These are phyloP conservation scores for Brachynemurus nebulosus DNA, from an alignment of 2,888 invertebrate species.

Conservation along the genomic window DNA sequence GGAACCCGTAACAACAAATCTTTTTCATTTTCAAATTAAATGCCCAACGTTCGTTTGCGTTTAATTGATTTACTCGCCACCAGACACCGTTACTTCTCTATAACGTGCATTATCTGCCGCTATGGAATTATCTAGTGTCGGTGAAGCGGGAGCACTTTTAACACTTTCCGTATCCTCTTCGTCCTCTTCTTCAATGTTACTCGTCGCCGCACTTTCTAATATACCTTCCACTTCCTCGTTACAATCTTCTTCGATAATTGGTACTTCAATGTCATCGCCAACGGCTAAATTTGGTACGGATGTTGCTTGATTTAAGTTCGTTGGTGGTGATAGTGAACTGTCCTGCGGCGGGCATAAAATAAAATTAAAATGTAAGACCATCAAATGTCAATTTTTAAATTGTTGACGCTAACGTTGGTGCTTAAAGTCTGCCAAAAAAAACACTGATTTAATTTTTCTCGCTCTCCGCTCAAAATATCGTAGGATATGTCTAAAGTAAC, in stretches of 20 bases:
- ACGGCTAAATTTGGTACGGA: slow-evolving; percentile 9
- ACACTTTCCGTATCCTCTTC: slow-evolving; percentile 17
- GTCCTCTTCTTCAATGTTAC: slow-evolving; percentile 23
- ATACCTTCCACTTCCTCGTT: slow-evolving; percentile 22
- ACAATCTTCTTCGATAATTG: slow-evolving; percentile 25
- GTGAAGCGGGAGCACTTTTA: slow-evolving; percentile 30
- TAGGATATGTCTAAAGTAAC: too few species aligned
- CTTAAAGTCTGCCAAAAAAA: too few species aligned
- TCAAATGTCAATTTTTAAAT: too few species aligned
- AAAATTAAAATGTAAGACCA: too few species aligned
- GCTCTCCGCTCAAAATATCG: too few species aligned
- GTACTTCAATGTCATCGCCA: slow-evolving; percentile 9
- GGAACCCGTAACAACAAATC: too few species aligned
- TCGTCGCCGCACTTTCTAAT: slow-evolving; percentile 17
- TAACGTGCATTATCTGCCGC: slow-evolving; percentile 31
- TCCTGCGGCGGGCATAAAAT: not conserved
- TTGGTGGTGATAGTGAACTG: slow-evolving; percentile 6
- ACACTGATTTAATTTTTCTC: too few species aligned
- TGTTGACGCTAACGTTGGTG: too few species aligned
- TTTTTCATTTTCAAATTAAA: too few species aligned
- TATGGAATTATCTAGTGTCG: slow-evolving; percentile 30
- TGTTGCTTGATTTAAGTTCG: slow-evolving; percentile 7
- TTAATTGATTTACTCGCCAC: slow-evolving; percentile 31
- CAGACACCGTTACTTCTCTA: slow-evolving; percentile 38
- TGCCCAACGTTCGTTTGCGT: too few species aligned